Base-by-base conservation (phyloP, 2,888 invertebrate species). In the Troides aeacus region DNA sequence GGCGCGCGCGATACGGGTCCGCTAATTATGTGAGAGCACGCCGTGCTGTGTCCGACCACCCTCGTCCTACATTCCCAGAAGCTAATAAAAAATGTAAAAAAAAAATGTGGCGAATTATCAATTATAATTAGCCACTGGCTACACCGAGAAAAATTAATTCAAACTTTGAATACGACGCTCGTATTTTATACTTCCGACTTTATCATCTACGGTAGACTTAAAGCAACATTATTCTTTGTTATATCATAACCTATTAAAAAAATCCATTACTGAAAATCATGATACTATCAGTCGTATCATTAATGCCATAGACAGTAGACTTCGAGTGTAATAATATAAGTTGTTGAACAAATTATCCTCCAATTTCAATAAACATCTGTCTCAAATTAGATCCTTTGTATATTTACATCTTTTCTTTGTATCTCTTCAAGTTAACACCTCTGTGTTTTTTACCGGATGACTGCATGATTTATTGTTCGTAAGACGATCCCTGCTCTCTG, bases 21-120 rank as follows among this genome's bases (percentile, higher is more conserved):
- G 81, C 84, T 89, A 88, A 90, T 91, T 91, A 91, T 91, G 91
- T 88, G 83, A 80, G 84, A 84, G 86, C 91, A 91, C 90, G 90
- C 76, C 80, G 84, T 75, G 78, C 82, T 81, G 80, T 81, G 83
- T 81, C 84, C 86, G 74, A 81, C 84, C 82, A 78, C 76, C 78
- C 76, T 74, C 83, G 90, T 82, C 86, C 90, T 85, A 90, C 85
- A 89, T 89, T 84, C 83, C 72, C 79, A 77, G 75, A 79, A 79
- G 84, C 84, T 90, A 89, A 90, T 90, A 88, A 90, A 90, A 62
- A 89, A 90, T 88, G 83, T 86, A 84, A 84, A 88, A 87, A 87
- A 87, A 89, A 88, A 87, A 84, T 82, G 84, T 82, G 76, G 82
- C 80, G 75, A 85, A 89, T 90, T 89, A 89, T 86, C 88, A 89